A percentile compares a stretch with the other conserved stretches of the same genome.
Conservation (phyloP, 1,140 invertebrate species). For the Vollenhovia emeryi region DNA sequence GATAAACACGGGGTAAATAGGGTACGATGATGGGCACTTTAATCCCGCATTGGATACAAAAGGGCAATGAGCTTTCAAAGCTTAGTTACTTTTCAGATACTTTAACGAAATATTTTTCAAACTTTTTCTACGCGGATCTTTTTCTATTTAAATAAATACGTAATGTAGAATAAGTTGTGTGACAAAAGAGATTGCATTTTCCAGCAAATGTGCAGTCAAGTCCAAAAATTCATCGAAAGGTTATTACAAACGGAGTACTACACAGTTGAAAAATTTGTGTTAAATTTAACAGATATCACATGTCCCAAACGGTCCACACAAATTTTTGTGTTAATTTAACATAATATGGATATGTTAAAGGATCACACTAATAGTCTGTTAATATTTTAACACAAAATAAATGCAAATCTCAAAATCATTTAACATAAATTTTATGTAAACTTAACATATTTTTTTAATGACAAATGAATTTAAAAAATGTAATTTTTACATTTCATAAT, state of each 20-base stretch:
- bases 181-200: background rate
- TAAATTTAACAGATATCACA: too few relatives aligned
- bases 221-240: background rate
- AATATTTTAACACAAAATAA: too few relatives aligned
- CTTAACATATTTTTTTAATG: too few relatives aligned
- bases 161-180: background rate
- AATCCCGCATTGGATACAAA: constrained; percentile 23
- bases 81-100: background rate
- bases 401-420: too few relatives aligned
- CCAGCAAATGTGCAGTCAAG: background rate
- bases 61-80: constrained; percentile 10
- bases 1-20: constrained; percentile 50
- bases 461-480: too few relatives aligned
- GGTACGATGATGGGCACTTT: constrained; percentile 19
- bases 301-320: too few relatives aligned
- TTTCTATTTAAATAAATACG: background rate
- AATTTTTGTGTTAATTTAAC: too few relatives aligned
- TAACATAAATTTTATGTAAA: too few relatives aligned
- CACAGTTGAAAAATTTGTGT: too few relatives aligned
- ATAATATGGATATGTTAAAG: too few relatives aligned
- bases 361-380: too few relatives aligned
- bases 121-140: background rate
- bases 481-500: too few relatives aligned
- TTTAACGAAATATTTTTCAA: background rate
- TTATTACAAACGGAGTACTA: background rate